Percentiles rank a stretch among this genome's conserved stretches.
These are phyloP conservation scores for Pomatostomus ruficeps DNA, from an alignment of 2,113 vertebrate genomes.

Conservation along the genomic window DNA sequence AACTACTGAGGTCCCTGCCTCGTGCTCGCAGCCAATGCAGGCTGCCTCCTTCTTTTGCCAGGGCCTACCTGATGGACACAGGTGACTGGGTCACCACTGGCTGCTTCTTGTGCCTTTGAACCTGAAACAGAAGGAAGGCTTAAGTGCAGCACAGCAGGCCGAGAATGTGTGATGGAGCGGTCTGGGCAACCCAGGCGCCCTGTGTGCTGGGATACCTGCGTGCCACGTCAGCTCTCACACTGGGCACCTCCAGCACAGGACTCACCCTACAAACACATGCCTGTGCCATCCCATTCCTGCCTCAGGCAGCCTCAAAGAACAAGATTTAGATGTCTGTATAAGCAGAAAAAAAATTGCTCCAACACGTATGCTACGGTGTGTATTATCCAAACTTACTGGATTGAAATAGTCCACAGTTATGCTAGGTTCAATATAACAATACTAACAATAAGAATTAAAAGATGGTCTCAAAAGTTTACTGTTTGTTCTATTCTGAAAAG, in stretches of 20 bases:
- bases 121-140: background rate
- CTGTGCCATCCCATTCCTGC: background rate
- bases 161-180: background rate
- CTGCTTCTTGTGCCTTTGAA: background rate
- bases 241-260: background rate
- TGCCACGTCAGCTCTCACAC: background rate
- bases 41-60: background rate
- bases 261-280: background rate
- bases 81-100: background rate
- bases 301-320: background rate
- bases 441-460: background rate
- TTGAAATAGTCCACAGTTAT: background rate
- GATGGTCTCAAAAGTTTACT: background rate
- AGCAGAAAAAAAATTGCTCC: background rate
- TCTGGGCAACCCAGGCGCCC: background rate
- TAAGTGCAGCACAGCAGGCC: background rate
- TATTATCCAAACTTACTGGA: background rate
- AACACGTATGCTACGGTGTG: background rate
- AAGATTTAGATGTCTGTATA: background rate
- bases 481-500: background rate
- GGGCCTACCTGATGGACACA: background rate
- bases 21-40: background rate
- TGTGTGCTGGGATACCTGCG: background rate
- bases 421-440: background rate
- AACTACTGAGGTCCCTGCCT: background rate